A percentile compares a stretch with the other conserved stretches of the same genome.
phyloP scores from a whole-genome alignment of 2,888 invertebrate genomes.

The Metalampra italica region DNA sequence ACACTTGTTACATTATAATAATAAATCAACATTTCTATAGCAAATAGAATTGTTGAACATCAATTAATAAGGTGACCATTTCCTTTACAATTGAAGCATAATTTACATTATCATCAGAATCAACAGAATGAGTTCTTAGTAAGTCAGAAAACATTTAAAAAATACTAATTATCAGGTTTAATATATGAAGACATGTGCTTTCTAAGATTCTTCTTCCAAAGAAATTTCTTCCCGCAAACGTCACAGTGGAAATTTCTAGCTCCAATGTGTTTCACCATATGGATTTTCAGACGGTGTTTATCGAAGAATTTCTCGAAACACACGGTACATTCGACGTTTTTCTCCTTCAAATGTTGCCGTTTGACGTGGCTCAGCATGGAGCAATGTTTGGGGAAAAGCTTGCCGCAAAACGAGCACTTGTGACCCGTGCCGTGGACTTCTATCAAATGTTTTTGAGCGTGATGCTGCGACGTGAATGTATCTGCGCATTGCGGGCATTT shows the following conservation, averaged over 20 bases:
- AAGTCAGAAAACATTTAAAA: neutral
- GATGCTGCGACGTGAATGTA: conserved; percentile 48
- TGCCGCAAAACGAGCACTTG: conserved; percentile 49
- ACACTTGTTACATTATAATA: too few relatives aligned
- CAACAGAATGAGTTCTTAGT: too few relatives aligned
- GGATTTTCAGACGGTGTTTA: conserved; percentile 46
- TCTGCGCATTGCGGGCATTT: conserved; percentile 49
- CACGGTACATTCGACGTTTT: conserved; percentile 50
- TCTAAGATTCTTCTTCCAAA: conserved; percentile 77
- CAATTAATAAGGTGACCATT: too few relatives aligned
- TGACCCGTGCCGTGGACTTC: conserved; percentile 45
- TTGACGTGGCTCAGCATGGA: conserved; percentile 52
- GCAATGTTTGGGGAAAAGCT: conserved; percentile 50
- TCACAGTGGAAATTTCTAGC: conserved; percentile 76
- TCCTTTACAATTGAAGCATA: too few relatives aligned
- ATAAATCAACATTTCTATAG: too few relatives aligned
- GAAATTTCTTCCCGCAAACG: conserved; percentile 75
- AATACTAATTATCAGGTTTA: conserved; percentile 14
- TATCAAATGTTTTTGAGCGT: conserved; percentile 48
- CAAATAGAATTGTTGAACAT: too few relatives aligned
- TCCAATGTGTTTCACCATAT: conserved; percentile 69
- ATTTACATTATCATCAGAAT: too few relatives aligned
- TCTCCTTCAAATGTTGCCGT: conserved; percentile 55
- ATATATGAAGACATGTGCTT: conserved; percentile 67
- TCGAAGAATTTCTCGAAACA: conserved; percentile 57